These are phyloP conservation scores for Benthosema pterotum DNA, from an alignment of 2,797 vertebrate species.

Conservation along the genomic window DNA sequence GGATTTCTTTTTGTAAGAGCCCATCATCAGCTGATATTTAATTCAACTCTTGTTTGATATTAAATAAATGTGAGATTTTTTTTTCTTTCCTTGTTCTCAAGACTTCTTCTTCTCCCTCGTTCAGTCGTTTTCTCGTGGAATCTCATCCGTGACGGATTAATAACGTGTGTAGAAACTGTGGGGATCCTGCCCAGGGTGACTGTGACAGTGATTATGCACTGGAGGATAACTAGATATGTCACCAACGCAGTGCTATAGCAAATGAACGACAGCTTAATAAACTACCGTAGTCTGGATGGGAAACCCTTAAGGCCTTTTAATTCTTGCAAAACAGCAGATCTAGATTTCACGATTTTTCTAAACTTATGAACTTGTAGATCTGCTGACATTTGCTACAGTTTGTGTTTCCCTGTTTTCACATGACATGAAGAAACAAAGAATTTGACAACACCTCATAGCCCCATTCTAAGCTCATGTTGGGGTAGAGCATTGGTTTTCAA, in stretches of 20 bases:
- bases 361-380: too few species aligned
- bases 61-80: slow-evolving; percentile 99
- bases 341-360: too few species aligned
- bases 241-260: too few species aligned
- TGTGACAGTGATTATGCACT: slow-evolving; percentile 40
- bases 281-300: too few species aligned
- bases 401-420: too few species aligned
- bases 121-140: slow-evolving; percentile 23
- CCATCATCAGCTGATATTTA: slow-evolving; percentile 98
- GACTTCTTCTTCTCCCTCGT: slow-evolving; percentile 59
- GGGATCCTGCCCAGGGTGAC: neutral
- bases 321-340: too few species aligned
- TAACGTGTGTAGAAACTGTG: neutral
- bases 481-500: too few species aligned
- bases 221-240: slow-evolving; percentile 33
- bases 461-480: too few species aligned
- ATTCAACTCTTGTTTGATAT: slow-evolving; percentile 99
- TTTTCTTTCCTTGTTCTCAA: slow-evolving; percentile 93
- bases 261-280: slow-evolving; percentile 4
- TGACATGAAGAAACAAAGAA: too few species aligned
- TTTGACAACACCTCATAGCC: too few species aligned
- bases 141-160: neutral
- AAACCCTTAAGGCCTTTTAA: too few species aligned
- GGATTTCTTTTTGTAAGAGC: slow-evolving; percentile 92
- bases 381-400: too few species aligned